These are phyloP conservation scores for Apodemia mormo DNA, from an alignment of 2,888 invertebrate species.

Conservation along the genomic window DNA sequence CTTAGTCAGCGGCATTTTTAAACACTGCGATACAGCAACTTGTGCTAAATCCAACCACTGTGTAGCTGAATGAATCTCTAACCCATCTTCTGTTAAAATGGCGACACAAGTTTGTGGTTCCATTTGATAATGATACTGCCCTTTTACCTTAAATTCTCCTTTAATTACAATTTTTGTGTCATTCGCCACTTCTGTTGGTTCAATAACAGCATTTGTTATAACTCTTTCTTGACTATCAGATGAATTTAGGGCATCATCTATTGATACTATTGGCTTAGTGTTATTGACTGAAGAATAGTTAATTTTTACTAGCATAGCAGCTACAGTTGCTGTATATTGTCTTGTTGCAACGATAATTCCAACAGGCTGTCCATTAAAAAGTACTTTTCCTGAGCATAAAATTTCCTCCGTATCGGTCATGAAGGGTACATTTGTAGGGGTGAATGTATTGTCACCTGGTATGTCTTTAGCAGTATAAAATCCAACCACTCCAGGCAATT, in stretches of 20 bases:
- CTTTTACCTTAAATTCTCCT: slow-evolving; percentile 81
- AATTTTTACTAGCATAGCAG: slow-evolving; percentile 78
- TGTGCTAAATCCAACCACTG: slow-evolving; percentile 85
- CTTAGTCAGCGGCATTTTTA: slow-evolving; percentile 82
- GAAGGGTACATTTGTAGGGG: slow-evolving; percentile 50
- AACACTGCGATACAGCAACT: slow-evolving; percentile 76
- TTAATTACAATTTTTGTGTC: slow-evolving; percentile 67
- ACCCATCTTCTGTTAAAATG: slow-evolving; percentile 86
- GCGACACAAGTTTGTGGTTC: slow-evolving; percentile 86
- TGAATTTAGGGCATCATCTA: slow-evolving; percentile 62
- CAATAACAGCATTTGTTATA: slow-evolving; percentile 47
- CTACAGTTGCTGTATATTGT: slow-evolving; percentile 76
- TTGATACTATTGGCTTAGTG: slow-evolving; percentile 54
- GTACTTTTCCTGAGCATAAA: slow-evolving; percentile 63
- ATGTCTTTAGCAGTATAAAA: slow-evolving; percentile 84
- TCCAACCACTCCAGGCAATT: slow-evolving; percentile 82
- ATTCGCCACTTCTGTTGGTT: slow-evolving; percentile 59
- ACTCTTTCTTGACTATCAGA: slow-evolving; percentile 54
- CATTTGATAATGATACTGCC: slow-evolving; percentile 89
- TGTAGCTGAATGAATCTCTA: slow-evolving; percentile 84
- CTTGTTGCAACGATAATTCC: slow-evolving; percentile 84
- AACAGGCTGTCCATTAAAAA: slow-evolving; percentile 84
- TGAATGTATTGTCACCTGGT: slow-evolving; percentile 83
- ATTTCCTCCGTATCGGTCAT: slow-evolving; percentile 59
- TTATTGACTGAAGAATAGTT: slow-evolving; percentile 60